Evolutionary conservation across 2,113 vertebrate species (phyloP), one percentile per base, ranked within the genome.

Genomic region (Asarcornis scutulata): DNA sequence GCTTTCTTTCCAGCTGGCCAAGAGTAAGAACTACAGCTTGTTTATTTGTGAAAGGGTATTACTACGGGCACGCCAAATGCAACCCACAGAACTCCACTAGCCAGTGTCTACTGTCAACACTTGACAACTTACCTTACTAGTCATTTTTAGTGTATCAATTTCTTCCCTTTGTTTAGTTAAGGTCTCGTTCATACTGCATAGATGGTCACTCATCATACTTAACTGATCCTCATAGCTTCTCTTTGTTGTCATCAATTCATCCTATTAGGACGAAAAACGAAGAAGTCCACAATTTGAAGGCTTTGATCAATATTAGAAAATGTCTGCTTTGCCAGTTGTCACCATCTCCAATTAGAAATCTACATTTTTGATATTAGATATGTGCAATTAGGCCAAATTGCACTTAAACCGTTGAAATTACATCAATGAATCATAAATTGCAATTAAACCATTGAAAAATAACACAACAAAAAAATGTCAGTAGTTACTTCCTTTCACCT

Each of bases 201-300:
- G 98, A 86, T 99, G 99, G 94, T 99, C 99, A n/a, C 99, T 99
- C 99, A 99, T 99, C 99, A 99, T 99, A 91, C 99, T 99, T 64
- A 99, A 94, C 97, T 99, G 99, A 88, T 99, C 99, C 95, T 99
- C 99, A 0, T 99, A 99, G 97, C 99, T 99, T 95, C 99, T 98
- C 97, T 99, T 99, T 4, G 99, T 99, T 0, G 99, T 99, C 55
- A 98, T 98, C 95, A 99, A 95, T 74, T 99, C 99, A 91, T 99
- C 99, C 99, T 99, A 93, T 22, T n/a, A 15, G 40, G 40, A 26
- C 27, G 9, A 63, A 71, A 63, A 34, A 27, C 62, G 77, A 15
- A 5, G 17, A 46, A 53, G 27, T 10, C 6, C 25, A 48, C 1
- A 53, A 44, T 14, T 66, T 55, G 67, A 50, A 44, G 12, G 31